A percentile compares a stretch with the other conserved stretches of the same genome.
phyloP scores from a whole-genome alignment of 2,113 vertebrate species.

The Xyrauchen texanus region DNA sequence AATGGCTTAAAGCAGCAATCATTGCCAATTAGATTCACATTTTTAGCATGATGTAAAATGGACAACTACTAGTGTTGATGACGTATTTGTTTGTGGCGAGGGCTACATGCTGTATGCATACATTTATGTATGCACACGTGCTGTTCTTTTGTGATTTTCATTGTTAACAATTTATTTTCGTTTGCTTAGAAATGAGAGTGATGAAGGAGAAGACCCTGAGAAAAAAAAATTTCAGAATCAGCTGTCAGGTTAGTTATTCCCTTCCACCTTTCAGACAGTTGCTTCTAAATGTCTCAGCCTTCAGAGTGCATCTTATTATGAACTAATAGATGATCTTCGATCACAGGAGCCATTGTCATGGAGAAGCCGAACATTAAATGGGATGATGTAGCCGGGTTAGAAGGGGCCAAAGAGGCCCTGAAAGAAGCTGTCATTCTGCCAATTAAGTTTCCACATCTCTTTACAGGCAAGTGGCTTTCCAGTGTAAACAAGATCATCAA shows the following conservation, averaged over 20 bases:
- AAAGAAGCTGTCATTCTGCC: constrained; percentile 98
- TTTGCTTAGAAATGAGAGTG: constrained; percentile 89
- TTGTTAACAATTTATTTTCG: neutral
- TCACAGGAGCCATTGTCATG: constrained; percentile 92
- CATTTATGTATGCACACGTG: too few species aligned
- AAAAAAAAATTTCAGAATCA: constrained; percentile 98
- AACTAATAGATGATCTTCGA: constrained; percentile 33
- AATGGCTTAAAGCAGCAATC: too few species aligned
- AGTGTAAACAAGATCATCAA: neutral
- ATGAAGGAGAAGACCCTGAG: constrained; percentile 88
- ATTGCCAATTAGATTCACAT: too few species aligned
- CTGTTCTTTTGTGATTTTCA: neutral
- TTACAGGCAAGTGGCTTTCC: constrained; percentile 82
- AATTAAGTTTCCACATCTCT: constrained; percentile 97
- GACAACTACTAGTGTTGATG: too few species aligned
- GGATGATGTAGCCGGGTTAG: constrained; percentile 93
- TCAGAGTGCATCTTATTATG: neutral
- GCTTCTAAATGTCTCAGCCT: neutral
- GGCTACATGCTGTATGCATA: too few species aligned
- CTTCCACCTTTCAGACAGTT: neutral
- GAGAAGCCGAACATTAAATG: constrained; percentile 95
- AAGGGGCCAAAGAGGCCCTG: constrained; percentile 95
- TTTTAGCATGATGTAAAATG: too few species aligned
- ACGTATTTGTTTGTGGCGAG: too few species aligned
- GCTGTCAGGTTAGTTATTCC: constrained; percentile 82